phyloP scores from a whole-genome alignment of 2,888 invertebrate species.

The Ctenicera cuprea region DNA sequence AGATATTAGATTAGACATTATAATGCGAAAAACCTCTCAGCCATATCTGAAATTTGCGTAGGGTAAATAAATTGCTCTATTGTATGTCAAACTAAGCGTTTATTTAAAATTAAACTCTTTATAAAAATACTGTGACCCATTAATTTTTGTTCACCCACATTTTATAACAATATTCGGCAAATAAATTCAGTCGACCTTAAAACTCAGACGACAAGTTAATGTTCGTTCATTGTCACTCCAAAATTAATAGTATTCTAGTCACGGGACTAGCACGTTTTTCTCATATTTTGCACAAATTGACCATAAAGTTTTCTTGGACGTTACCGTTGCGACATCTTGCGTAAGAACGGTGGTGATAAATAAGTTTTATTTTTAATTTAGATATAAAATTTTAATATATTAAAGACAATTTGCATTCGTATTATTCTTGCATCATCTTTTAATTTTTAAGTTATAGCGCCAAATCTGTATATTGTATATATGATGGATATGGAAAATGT shows the following conservation, averaged over 20 bases:
- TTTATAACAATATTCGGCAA: neutral
- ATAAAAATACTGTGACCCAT: neutral
- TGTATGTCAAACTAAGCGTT: no score
- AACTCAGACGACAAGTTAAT: slow-evolving; percentile 11
- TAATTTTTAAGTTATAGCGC: neutral
- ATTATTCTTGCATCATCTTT: slow-evolving; percentile 10
- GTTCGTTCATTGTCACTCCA: slow-evolving; percentile 3
- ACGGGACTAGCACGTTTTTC: slow-evolving; percentile 6
- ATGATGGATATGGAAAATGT: no score
- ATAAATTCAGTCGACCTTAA: slow-evolving; percentile 12
- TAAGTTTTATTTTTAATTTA: neutral
- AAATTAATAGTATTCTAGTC: slow-evolving; percentile 16
- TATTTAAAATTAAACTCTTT: neutral
- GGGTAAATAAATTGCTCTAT: no score
- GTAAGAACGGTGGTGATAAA: neutral
- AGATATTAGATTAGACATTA: no score
- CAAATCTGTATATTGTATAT: no score
- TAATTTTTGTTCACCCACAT: neutral
- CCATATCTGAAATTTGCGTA: neutral
- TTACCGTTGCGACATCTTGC: neutral
- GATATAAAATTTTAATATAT: neutral
- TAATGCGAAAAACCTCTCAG: neutral
- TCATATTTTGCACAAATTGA: slow-evolving; percentile 19
- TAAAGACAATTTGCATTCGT: neutral
- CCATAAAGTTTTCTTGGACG: neutral